Percentiles rank a stretch among this genome's conserved stretches.
Evolutionary conservation across 2,113 vertebrate species (phyloP).

Genomic region (Dascyllus trimaculatus): DNA sequence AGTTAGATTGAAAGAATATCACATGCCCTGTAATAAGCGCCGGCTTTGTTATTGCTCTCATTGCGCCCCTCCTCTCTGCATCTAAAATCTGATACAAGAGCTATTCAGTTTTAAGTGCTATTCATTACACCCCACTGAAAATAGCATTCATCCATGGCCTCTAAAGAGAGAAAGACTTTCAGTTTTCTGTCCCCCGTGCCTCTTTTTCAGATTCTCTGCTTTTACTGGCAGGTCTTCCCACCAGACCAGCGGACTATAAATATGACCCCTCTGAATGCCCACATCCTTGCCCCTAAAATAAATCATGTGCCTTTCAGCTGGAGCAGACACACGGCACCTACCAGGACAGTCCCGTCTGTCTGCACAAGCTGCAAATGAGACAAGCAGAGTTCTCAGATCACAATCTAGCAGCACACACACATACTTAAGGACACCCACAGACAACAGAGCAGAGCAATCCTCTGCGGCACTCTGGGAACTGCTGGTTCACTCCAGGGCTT

Average conservation of each 20-base stretch:
- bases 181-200: slow-evolving; percentile 74
- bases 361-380: slow-evolving; percentile 55
- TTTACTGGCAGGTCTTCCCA: slow-evolving; percentile 77
- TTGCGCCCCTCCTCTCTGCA: slow-evolving; percentile 13
- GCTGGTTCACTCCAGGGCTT: slow-evolving; percentile 33
- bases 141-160: slow-evolving; percentile 68
- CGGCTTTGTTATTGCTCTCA: slow-evolving; percentile 37
- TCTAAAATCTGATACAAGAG: slow-evolving; percentile 58
- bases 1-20: not conserved
- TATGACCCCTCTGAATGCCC: slow-evolving; percentile 83
- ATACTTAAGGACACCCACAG: slow-evolving; percentile 49
- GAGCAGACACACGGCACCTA: slow-evolving; percentile 70
- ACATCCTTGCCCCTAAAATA: slow-evolving; percentile 85
- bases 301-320: slow-evolving; percentile 71
- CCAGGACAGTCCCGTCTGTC: slow-evolving; percentile 57
- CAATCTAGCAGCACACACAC: slow-evolving; percentile 43
- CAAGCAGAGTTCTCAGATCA: slow-evolving; percentile 52
- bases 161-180: slow-evolving; percentile 66
- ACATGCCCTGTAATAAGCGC: slow-evolving; percentile 1
- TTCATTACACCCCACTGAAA: slow-evolving; percentile 73
- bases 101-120: slow-evolving; percentile 64
- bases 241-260: slow-evolving; percentile 81
- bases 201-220: slow-evolving; percentile 74
- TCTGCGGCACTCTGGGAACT: slow-evolving; percentile 55
- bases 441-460: slow-evolving; percentile 36